Evolutionary conservation across 1,140 invertebrate genomes (phyloP).

Genomic region (Plectrocnemia conspersa): DNA sequence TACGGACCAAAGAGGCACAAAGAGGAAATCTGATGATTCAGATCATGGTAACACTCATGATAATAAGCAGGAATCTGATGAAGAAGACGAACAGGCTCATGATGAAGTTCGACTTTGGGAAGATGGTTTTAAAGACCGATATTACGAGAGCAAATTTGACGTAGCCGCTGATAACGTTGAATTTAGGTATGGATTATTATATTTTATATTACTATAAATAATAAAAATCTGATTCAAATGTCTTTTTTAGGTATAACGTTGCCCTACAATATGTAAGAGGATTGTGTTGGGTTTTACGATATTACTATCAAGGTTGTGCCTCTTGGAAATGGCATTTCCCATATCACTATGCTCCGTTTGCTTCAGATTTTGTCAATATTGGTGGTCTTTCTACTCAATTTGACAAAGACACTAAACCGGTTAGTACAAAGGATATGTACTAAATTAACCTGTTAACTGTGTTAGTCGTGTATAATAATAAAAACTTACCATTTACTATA

Average conservation of each 20-base stretch:
- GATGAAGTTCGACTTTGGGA: slow-evolving; percentile 97
- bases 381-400: slow-evolving; percentile 80
- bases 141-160: slow-evolving; percentile 97
- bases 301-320: slow-evolving; percentile 99
- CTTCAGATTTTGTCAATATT: slow-evolving; percentile 96
- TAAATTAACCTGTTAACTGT: slow-evolving; percentile 10
- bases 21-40: slow-evolving; percentile 24
- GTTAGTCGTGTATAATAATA: too few species aligned
- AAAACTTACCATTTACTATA: too few species aligned
- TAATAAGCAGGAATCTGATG: slow-evolving; percentile 51
- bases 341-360: slow-evolving; percentile 99
- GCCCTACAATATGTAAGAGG: slow-evolving; percentile 92
- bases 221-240: slow-evolving; percentile 11
- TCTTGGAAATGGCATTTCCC: slow-evolving; percentile 99
- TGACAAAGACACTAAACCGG: slow-evolving; percentile 81
- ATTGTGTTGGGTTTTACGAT: slow-evolving; percentile 95
- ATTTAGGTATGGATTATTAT: slow-evolving; percentile 61
- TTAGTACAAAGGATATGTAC: slow-evolving; percentile 45
- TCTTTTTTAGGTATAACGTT: slow-evolving; percentile 67
- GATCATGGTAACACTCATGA: slow-evolving; percentile 41
- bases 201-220: slow-evolving; percentile 16
- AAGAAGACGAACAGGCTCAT: slow-evolving; percentile 73
- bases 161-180: slow-evolving; percentile 73
- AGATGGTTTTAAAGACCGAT: slow-evolving; percentile 95
- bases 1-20: slow-evolving; percentile 15